Base-by-base conservation (phyloP, 1,140 invertebrate species). In the Bombus picipes region DNA sequence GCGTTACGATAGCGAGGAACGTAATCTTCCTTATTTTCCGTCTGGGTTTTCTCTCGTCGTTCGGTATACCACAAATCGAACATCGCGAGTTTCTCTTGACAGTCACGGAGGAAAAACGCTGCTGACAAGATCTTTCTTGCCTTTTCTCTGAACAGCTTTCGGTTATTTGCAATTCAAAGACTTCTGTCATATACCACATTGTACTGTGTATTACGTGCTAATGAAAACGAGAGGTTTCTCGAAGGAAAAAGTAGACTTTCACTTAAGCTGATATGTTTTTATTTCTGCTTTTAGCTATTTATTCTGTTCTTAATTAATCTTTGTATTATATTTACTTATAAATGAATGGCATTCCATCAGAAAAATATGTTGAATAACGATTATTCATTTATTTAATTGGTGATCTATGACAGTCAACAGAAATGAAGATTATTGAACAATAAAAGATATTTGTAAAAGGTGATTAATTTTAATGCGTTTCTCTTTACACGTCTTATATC, bases 1-100 rank as follows among this genome's bases (percentile, higher is more conserved):
- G 22, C 74, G 72, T 83, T 86, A 47, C 71, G 53, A 79, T 39
- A 41, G 9, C 74, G 15, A 70, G 72, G 74, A 81, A 70, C 13
- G 34, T 39, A 10, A 53, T 80, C 37, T 59, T 41, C 68, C 75
- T 89, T 81, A 89, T 87, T 89, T 86, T 88, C 81, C 71, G 8
- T 75, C 70, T 37, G 53, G 4, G 28, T 88, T 85, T 66, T 76
- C 47, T 72, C 80, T 77, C 71, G 34, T 53, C 32, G 22, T 62
- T 77, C 53, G 28, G 32, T 57, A 28, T 37, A n/a, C 34, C 59
- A 10, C 18, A 32, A 25, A 85, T 86, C 74, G 59, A 74, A 73
- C 34, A 74, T 28, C 22, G 18, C 6, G 62, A 6, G 62, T 34
- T 66, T 77, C 72, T 32, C 47, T 39, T 41, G 65, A 18, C 70